These are phyloP conservation scores for Apis laboriosa DNA, from an alignment of 1,140 invertebrate genomes.

Conservation along the genomic window DNA sequence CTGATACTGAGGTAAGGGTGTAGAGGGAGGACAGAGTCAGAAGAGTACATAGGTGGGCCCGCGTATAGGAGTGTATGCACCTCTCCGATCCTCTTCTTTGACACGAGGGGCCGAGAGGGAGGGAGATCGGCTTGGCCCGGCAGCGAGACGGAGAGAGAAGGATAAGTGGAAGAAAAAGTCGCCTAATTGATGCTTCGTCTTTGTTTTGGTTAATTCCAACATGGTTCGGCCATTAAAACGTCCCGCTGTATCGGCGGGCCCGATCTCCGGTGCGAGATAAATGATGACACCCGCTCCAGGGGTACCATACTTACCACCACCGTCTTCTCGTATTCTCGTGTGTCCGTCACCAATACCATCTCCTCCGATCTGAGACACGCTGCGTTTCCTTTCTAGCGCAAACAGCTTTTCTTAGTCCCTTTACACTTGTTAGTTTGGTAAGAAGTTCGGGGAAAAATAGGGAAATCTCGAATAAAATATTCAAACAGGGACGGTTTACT, in stretches of 20 bases:
- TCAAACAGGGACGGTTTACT: too few relatives aligned
- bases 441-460: too few relatives aligned
- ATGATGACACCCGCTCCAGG: constrained; percentile 81
- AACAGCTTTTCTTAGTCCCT: too few relatives aligned
- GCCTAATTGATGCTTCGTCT: constrained; percentile 84
- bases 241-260: constrained; percentile 80
- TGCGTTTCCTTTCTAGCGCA: constrained; percentile 38
- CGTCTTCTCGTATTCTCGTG: constrained; percentile 58
- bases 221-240: constrained; percentile 84
- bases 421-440: too few relatives aligned
- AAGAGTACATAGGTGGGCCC: constrained; percentile 58
- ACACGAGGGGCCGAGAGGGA: constrained; percentile 31
- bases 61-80: constrained; percentile 48
- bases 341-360: constrained; percentile 57
- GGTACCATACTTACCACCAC: constrained; percentile 80
- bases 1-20: background rate
- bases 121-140: constrained; percentile 22
- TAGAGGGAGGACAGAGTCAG: background rate
- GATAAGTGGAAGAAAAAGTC: constrained; percentile 79
- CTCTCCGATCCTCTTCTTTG: constrained; percentile 62
- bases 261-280: constrained; percentile 81
- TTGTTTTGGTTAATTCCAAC: constrained; percentile 84
- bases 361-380: constrained; percentile 42
- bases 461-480: too few relatives aligned
- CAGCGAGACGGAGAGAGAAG: constrained; percentile 53